Conservation (phyloP, 2,113 vertebrate genomes). For the Vombatus ursinus region DNA sequence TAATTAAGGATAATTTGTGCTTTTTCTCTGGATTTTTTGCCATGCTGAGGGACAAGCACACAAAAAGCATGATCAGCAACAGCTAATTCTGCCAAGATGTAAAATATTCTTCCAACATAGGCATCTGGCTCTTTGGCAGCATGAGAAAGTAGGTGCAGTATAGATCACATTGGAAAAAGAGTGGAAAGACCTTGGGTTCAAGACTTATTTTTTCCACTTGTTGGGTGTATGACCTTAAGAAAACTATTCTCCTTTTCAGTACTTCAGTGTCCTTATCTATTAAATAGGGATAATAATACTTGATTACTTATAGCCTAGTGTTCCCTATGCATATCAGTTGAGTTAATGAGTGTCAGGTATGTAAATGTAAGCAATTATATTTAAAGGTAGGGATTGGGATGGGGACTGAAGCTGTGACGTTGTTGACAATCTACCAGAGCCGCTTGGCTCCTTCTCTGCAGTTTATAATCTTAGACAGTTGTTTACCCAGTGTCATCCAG, state of each 20-base stretch:
- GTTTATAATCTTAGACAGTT: neutral
- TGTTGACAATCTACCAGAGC: neutral
- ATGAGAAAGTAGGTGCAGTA: neutral
- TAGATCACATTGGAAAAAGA: neutral
- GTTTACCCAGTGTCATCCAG: neutral
- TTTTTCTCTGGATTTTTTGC: neutral
- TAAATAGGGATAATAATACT: neutral
- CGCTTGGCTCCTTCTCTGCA: neutral
- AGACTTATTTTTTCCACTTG: neutral
- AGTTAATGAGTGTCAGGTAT: neutral
- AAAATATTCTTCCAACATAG: neutral
- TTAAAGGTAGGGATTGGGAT: neutral
- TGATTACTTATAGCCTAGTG: neutral
- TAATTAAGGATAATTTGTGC: constrained; percentile 38
- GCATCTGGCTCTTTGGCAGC: neutral
- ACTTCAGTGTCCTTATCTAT: neutral
- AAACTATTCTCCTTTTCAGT: neutral
- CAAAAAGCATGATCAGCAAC: neutral
- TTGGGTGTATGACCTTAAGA: neutral
- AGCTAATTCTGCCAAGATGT: constrained; percentile 5
- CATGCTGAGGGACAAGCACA: neutral
- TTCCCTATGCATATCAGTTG: neutral
- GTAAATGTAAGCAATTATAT: neutral
- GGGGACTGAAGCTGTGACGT: neutral
- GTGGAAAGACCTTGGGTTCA: neutral